phyloP scores from a whole-genome alignment of 2,888 invertebrate species.

The Hemaris fuciformis region DNA sequence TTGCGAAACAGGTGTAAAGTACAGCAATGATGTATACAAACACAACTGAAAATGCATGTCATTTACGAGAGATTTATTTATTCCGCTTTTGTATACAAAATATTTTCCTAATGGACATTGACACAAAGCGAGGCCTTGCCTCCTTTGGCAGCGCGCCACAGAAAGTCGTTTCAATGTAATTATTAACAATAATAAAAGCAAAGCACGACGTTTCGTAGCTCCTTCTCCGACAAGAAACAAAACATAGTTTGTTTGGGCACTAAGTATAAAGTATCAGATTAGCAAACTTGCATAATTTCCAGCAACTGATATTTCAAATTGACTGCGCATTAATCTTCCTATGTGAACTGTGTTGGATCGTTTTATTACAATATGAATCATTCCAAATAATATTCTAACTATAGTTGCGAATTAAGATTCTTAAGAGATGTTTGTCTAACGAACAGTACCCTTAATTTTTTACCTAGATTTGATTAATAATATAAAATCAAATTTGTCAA shows the following conservation, averaged over 20 bases:
- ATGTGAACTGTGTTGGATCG: too few relatives aligned
- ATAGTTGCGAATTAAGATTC: too few relatives aligned
- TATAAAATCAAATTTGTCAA: too few relatives aligned
- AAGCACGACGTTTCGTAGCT: neutral
- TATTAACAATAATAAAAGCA: neutral
- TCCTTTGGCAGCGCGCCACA: conserved; percentile 34
- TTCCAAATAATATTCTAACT: too few relatives aligned
- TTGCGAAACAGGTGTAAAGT: too few relatives aligned
- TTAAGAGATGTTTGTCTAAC: too few relatives aligned
- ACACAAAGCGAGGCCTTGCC: conserved; percentile 26
- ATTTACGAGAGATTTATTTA: conserved; percentile 5
- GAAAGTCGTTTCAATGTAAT: conserved; percentile 25
- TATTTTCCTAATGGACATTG: conserved; percentile 20
- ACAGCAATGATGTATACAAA: neutral
- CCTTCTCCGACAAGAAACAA: neutral
- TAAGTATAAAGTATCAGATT: neutral
- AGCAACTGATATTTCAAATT: neutral
- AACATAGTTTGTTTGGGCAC: too few relatives aligned
- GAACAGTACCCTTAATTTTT: too few relatives aligned
- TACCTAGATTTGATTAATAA: too few relatives aligned
- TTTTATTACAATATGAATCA: too few relatives aligned
- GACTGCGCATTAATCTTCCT: neutral
- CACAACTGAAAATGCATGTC: neutral
- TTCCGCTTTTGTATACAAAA: conserved; percentile 22
- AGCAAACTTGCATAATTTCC: neutral